A percentile compares a stretch with the other conserved stretches of the same genome.
Conservation (phyloP, 2,888 invertebrate genomes). For the Napeogenes sylphis region DNA sequence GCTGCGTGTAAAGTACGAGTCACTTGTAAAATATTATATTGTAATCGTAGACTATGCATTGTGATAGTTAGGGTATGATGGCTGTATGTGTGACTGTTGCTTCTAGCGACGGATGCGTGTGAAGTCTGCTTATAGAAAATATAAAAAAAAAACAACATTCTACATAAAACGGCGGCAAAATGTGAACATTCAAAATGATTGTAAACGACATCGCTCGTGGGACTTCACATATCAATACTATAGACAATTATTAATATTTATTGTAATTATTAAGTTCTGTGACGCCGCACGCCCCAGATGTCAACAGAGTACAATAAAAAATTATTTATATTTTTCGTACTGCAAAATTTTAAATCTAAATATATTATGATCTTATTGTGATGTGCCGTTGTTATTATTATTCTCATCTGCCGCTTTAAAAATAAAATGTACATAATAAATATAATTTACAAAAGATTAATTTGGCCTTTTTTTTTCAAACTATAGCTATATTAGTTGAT, state of each 20-base stretch:
- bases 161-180: slow-evolving; percentile 15
- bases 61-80: slow-evolving; percentile 22
- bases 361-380: slow-evolving; percentile 6
- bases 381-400: slow-evolving; percentile 18
- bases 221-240: slow-evolving; percentile 14
- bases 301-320: slow-evolving; percentile 9
- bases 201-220: slow-evolving; percentile 11
- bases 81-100: slow-evolving; percentile 12
- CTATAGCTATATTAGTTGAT: too few relatives aligned
- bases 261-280: neutral
- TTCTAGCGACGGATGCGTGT: slow-evolving; percentile 6
- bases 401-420: slow-evolving; percentile 34
- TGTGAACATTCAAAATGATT: slow-evolving; percentile 2
- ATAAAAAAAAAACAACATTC: slow-evolving; percentile 5
- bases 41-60: slow-evolving; percentile 19
- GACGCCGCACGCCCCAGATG: slow-evolving; percentile 7
- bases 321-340: slow-evolving; percentile 3
- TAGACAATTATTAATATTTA: slow-evolving; percentile 6
- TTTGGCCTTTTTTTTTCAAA: neutral
- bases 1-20: slow-evolving; percentile 23
- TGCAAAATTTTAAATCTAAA: slow-evolving; percentile 6
- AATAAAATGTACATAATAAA: slow-evolving; percentile 60
- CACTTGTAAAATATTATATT: slow-evolving; percentile 26
- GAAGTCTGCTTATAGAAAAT: neutral
- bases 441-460: slow-evolving; percentile 61